Percentiles rank a stretch among this genome's conserved stretches.
These are phyloP conservation scores for Abrostola tripartita DNA, from an alignment of 2,888 invertebrate species.

Conservation along the genomic window DNA sequence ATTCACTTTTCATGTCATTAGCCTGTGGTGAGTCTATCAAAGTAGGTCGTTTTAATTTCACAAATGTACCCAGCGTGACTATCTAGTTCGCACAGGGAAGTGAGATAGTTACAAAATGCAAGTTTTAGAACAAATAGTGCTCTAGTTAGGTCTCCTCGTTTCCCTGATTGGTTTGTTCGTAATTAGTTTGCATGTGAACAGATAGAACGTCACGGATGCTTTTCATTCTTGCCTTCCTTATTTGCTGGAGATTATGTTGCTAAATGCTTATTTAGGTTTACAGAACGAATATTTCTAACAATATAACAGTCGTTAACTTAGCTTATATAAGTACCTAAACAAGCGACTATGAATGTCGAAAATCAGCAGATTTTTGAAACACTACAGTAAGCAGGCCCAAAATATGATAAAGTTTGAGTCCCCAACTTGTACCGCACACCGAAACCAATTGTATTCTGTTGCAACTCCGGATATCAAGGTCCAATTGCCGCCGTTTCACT, in stretches of 20 bases:
- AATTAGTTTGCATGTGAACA: slow-evolving; percentile 44
- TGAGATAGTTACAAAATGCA: slow-evolving; percentile 30
- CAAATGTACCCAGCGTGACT: slow-evolving; percentile 61
- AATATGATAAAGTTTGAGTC: slow-evolving; percentile 50
- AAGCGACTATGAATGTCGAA: slow-evolving; percentile 10
- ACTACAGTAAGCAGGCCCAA: neutral
- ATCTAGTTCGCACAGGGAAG: slow-evolving; percentile 28
- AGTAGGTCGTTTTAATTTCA: slow-evolving; percentile 60
- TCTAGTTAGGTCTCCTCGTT: slow-evolving; percentile 34
- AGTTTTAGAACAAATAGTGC: slow-evolving; percentile 35
- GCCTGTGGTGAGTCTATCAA: slow-evolving; percentile 38
- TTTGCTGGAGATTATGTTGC: slow-evolving; percentile 8
- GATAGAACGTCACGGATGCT: slow-evolving; percentile 32
- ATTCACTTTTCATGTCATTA: slow-evolving; percentile 50
- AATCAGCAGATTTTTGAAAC: neutral
- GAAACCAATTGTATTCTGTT: slow-evolving; percentile 65
- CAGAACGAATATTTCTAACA: neutral
- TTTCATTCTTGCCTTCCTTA: slow-evolving; percentile 23
- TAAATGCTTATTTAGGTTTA: neutral
- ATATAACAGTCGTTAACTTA: neutral
- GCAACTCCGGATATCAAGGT: slow-evolving; percentile 87
- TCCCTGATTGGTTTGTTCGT: slow-evolving; percentile 34
- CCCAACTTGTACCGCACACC: slow-evolving; percentile 56
- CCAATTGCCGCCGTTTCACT: slow-evolving; percentile 85
- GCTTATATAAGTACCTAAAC: neutral